Evolutionary conservation across 2,888 invertebrate genomes (phyloP), one percentile per base, ranked within the genome.

Genomic region (Dascillus cervinus): DNA sequence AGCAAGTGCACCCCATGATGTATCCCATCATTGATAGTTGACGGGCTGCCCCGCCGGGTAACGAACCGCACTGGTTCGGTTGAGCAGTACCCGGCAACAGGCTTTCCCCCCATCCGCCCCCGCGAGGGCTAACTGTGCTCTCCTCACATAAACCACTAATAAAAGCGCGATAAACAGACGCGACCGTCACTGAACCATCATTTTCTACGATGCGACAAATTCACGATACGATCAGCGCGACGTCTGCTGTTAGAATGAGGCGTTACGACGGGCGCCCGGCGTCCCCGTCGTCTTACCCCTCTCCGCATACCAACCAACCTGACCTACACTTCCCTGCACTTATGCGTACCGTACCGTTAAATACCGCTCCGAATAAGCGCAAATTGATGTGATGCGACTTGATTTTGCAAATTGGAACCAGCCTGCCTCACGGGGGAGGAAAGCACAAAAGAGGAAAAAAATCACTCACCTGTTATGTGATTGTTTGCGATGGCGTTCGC

Each of bases 1-100:
- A 78, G 74, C 87, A 88, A 70, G 87, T 83, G 75, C 87, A 88
- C 69, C 87, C 87, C 88, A 87, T 87, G 75, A 87, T 86, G 78
- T 85, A 87, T 71, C 87, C 87, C 87, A 88, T 88, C 85, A 87
- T 84, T 73, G 77, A 63, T 54, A 48, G 38, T 35, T 34, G 45
- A 44, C 50, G 47, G 46, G 56, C 48, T 26, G 26, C 34, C 43
- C 44, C 50, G 46, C 50, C 47, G 37, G 38, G 41, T 29, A 34
- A 53, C 48, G 58, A 36, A 32, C 37, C 13, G 25, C 33, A 56
- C 47, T 57, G 57, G 26, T 24, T 31, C 32, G 28, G 33, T 26
- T 32, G 25, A 29, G 26, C 29, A 32, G 31, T 20, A 30, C 29
- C 38, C 28, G 53, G 60, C 64, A 53, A 43, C 39, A 37, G 39